Conservation (phyloP, 1,140 invertebrate genomes). For the Sitophilus oryzae region DNA sequence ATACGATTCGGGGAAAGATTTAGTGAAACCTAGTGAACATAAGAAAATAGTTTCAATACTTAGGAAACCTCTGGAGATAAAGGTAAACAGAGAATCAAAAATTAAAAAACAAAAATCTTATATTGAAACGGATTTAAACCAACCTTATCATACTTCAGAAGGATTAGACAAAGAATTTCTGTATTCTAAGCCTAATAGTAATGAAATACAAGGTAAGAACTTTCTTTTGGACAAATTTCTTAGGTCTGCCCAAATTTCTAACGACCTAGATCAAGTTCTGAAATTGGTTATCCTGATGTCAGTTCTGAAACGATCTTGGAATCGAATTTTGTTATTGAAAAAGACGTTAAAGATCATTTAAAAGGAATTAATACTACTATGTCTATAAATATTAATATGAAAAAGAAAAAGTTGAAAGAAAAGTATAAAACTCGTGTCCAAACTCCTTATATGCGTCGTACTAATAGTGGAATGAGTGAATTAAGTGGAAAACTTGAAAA, state of each 20-base stretch:
- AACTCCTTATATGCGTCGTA: too few relatives aligned
- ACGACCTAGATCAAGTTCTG: conserved; percentile 5
- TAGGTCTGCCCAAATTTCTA: conserved; percentile 32
- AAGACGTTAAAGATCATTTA: conserved; percentile 10
- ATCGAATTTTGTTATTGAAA: conserved; percentile 25
- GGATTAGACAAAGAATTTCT: too few relatives aligned
- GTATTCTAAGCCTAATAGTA: conserved; percentile 24
- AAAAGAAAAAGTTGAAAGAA: conserved; percentile 6
- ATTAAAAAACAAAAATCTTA: neutral
- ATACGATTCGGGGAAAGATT: neutral
- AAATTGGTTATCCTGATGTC: neutral
- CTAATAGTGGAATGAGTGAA: too few relatives aligned
- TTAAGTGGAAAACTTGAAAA: neutral
- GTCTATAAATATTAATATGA: conserved; percentile 25
- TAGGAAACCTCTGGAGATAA: neutral
- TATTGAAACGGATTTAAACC: too few relatives aligned
- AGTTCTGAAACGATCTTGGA: conserved; percentile 22
- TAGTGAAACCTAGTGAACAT: neutral
- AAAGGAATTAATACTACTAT: conserved; percentile 21
- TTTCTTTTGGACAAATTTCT: conserved; percentile 39
- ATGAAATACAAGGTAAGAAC: conserved; percentile 33
- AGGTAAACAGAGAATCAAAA: neutral
- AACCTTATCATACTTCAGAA: too few relatives aligned
- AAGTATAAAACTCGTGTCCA: too few relatives aligned
- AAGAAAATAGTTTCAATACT: neutral